phyloP scores from a whole-genome alignment of 2,113 vertebrate species.

The Ptyas mucosa region DNA sequence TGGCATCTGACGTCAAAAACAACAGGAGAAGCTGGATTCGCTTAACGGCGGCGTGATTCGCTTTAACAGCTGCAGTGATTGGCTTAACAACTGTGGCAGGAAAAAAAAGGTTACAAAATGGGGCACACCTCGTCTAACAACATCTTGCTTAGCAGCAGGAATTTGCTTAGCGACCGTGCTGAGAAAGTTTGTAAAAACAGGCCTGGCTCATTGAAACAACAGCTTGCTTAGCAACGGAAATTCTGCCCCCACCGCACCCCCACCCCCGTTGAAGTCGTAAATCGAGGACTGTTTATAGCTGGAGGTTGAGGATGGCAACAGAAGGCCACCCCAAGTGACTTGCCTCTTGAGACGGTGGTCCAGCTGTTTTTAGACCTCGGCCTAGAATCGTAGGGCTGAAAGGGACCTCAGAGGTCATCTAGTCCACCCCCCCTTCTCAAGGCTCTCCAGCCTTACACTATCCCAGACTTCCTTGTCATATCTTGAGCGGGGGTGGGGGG shows the following conservation, averaged over 20 bases:
- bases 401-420: neutral
- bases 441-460: no score
- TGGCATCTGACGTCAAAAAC: no score
- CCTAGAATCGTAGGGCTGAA: neutral
- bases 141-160: neutral
- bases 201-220: neutral
- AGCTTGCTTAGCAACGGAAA: neutral
- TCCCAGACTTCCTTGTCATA: neutral
- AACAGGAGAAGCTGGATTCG: no score
- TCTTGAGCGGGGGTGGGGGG: fast-evolving
- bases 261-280: neutral
- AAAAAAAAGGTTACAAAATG: no score
- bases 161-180: neutral
- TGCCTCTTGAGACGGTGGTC: neutral
- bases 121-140: no score
- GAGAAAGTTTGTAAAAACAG: neutral
- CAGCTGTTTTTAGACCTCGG: neutral
- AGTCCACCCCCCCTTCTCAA: neutral
- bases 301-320: neutral
- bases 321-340: neutral
- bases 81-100: no score
- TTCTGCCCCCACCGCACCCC: neutral
- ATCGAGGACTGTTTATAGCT: neutral
- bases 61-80: no score
- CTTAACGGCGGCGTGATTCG: no score